Base-by-base conservation (phyloP, 2,797 vertebrate species). In the Bradypodion pumilum region DNA sequence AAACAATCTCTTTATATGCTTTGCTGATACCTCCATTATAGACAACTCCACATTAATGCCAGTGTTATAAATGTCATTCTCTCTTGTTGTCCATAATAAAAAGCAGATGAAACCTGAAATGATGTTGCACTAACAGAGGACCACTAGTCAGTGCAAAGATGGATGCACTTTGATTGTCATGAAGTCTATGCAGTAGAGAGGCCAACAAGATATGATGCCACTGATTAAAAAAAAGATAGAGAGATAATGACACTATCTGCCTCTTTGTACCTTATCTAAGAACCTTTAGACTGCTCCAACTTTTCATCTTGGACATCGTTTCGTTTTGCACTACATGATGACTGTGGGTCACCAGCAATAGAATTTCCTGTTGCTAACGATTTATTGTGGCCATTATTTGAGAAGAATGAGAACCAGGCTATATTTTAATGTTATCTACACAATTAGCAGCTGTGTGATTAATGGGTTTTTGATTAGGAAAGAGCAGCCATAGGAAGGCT, bases 221-320 rank as follows among this genome's bases (percentile, higher is more conserved):
- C 56, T 77, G 32, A 49, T 74, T 74, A 74, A 83, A 60, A 86
- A 80, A 63, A 86, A 84, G 85, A n/a, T n/a, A n/a, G n/a, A 86
- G 52, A 84, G 70, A 19, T 73, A 7, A 77, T 73, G 9, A 79
- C 2, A 42, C 85, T 6, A 23, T 83, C 91, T 91, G 92, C 94
- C 92, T 93, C 92, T 93, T 19, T 92, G 60, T 92, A 91, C 21
- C 92, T 42, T 75, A 74, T 75, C 82, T 89, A 74, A 90, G 88
- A 90, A 93, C 92, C 92, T 92, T 94, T 89, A 89, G 87, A 65
- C 86, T 91, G 69, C 6, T 74, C 87, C 29, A 12, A 87, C 3
- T 78, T 78, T 25, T 27, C 37, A 46, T 85, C 35, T 63, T 72
- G 86, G 85, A 77, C 89, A 78, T 56, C 76, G 74, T 37, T 40